phyloP scores from a whole-genome alignment of 64 coral and sea anemone species.

The Pocillopora verrucosa region DNA sequence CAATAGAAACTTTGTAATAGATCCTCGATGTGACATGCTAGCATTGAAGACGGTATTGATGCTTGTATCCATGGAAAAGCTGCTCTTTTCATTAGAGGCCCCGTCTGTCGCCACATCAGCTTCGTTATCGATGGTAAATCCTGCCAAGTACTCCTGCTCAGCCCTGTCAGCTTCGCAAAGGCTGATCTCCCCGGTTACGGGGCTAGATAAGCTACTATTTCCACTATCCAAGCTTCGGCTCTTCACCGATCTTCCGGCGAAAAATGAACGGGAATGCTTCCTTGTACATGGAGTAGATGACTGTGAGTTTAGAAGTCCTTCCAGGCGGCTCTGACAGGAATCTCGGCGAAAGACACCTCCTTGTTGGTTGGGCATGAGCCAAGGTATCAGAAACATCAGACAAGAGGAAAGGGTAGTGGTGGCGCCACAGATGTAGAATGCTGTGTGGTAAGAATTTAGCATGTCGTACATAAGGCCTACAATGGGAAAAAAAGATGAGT shows the following conservation, averaged over 20 bases:
- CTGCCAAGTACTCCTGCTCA: background rate
- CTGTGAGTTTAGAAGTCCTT: constrained; percentile 13
- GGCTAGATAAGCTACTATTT: background rate
- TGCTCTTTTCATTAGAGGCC: background rate
- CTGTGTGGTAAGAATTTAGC: constrained; percentile 81
- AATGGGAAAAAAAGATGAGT: background rate
- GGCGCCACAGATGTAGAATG: constrained; percentile 90
- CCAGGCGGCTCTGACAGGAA: constrained; percentile 49
- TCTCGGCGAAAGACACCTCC: constrained; percentile 59
- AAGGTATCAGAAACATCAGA: constrained; percentile 89
- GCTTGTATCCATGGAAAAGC: constrained; percentile 9
- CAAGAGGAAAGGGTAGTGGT: constrained; percentile 55
- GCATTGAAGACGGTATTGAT: constrained; percentile 52
- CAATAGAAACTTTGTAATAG: constrained; percentile 44
- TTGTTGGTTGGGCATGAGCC: constrained; percentile 54
- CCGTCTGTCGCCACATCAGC: background rate
- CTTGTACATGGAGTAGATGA: background rate
- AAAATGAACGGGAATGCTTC: too few relatives aligned
- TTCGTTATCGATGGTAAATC: background rate
- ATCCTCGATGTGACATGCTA: constrained; percentile 42
- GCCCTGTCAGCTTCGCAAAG: constrained; percentile 24
- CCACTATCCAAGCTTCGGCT: background rate
- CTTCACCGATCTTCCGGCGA: background rate
- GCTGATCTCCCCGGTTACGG: background rate
- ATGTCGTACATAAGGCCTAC: constrained; percentile 80